These are phyloP conservation scores for Paramisgurnus dabryanus DNA, from an alignment of 2,113 vertebrate genomes.

Conservation along the genomic window DNA sequence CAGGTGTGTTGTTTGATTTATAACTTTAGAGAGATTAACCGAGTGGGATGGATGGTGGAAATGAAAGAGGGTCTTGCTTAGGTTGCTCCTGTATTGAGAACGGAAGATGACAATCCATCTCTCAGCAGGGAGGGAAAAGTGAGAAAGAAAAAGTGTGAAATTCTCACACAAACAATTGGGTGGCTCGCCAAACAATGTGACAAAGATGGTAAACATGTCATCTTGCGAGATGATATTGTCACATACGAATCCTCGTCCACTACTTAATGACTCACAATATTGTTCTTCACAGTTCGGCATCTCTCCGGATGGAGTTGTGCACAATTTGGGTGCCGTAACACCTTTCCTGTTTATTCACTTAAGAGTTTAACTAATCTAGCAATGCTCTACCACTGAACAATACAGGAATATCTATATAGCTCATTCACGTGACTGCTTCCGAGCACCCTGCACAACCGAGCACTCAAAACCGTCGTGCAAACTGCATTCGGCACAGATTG, in stretches of 20 bases:
- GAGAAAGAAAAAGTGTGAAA: neutral
- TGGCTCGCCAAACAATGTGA: neutral
- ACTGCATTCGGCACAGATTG: neutral
- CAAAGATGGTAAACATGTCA: neutral
- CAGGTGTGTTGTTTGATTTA: constrained; percentile 35
- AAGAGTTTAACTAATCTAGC: neutral
- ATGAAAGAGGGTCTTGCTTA: neutral
- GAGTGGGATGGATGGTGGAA: neutral
- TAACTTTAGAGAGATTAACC: neutral
- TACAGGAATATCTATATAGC: no score
- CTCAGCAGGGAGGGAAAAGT: neutral
- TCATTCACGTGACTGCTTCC: no score
- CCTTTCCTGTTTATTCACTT: neutral
- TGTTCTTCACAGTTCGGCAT: neutral
- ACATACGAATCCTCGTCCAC: neutral
- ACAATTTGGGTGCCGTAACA: neutral
- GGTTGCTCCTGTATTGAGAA: constrained; percentile 11
- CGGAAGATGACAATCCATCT: constrained; percentile 21
- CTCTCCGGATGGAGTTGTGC: neutral
- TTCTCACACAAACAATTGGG: neutral
- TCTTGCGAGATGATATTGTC: constrained; percentile 5
- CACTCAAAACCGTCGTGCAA: neutral
- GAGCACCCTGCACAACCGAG: no score
- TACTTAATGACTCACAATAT: constrained; percentile 28
- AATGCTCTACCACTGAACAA: no score